Percentiles rank a stretch among this genome's conserved stretches.
phyloP scores from a whole-genome alignment of 2,797 vertebrate species.

The Salmo trutta region DNA sequence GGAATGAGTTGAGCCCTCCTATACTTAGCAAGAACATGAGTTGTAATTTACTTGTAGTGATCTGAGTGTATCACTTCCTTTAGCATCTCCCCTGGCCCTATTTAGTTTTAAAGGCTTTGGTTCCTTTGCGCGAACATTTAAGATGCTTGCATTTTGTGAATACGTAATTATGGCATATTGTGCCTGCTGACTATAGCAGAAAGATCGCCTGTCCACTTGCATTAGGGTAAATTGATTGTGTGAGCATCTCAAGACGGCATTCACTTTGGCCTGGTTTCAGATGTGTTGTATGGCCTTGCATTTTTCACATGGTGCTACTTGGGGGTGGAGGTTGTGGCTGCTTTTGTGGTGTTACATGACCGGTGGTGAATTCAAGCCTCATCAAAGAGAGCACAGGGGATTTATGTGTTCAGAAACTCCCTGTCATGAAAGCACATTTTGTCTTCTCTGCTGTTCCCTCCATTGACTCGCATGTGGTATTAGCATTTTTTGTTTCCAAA shows the following conservation, averaged over 20 bases:
- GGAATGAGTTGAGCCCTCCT: conserved; percentile 41
- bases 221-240: conserved; percentile 76
- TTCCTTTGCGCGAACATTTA: conserved; percentile 60
- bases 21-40: conserved; percentile 42
- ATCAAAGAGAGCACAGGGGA: conserved; percentile 67
- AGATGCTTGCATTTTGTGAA: conserved; percentile 79
- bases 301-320: conserved; percentile 35
- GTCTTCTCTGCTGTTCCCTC: conserved; percentile 60
- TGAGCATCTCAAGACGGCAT: conserved; percentile 64
- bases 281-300: conserved; percentile 34
- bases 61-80: background rate
- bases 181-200: conserved; percentile 61
- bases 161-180: conserved; percentile 76
- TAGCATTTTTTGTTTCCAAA: conserved; percentile 44
- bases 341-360: conserved; percentile 61
- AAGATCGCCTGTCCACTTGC: conserved; percentile 73
- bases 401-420: conserved; percentile 69
- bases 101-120: conserved; percentile 44
- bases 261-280: conserved; percentile 49
- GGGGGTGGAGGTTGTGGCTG: conserved; percentile 39
- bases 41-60: conserved; percentile 28
- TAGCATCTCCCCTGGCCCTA: conserved; percentile 20
- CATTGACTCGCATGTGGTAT: conserved; percentile 58
- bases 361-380: conserved; percentile 67
- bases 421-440: conserved; percentile 64